Evolutionary conservation across 2,797 vertebrate species (phyloP).

Genomic region (Coregonus sp.): DNA sequence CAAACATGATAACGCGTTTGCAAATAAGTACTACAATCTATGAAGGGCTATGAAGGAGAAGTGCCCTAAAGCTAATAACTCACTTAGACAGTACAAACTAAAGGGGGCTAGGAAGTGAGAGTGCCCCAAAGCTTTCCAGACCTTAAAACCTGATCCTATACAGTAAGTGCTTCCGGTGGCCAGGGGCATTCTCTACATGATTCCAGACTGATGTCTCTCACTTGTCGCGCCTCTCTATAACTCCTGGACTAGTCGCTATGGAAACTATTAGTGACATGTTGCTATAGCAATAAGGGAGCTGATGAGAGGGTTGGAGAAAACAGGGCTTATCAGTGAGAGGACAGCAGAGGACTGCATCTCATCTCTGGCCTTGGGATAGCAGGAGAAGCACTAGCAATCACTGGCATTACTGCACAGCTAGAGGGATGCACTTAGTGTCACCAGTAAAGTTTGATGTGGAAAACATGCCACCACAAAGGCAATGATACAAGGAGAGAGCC

Average conservation of each 20-base stretch:
- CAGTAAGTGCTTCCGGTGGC: too few species aligned
- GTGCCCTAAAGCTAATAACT: neutral
- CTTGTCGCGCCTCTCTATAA: neutral
- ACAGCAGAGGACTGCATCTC: neutral
- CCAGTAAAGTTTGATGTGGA: neutral
- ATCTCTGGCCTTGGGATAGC: neutral
- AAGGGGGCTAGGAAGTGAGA: neutral
- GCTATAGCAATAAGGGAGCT: conserved; percentile 23
- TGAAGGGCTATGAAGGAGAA: neutral
- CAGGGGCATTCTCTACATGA: too few species aligned
- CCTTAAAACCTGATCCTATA: too few species aligned
- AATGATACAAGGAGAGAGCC: neutral
- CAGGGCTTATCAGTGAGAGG: neutral
- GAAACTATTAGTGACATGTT: conserved; percentile 12
- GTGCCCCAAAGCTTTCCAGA: neutral
- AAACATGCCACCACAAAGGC: neutral
- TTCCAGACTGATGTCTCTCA: neutral
- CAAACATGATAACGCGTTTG: neutral
- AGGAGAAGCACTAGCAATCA: neutral
- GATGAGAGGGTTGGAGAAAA: neutral
- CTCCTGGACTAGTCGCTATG: conserved; percentile 16
- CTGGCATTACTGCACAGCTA: conserved; percentile 1
- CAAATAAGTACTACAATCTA: neutral
- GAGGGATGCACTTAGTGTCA: neutral
- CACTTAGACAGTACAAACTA: neutral